Evolutionary conservation across 92 coral and sea anemone species (phyloP), one percentile per base, ranked within the genome.

Genomic region (Galaxea fascicularis): DNA sequence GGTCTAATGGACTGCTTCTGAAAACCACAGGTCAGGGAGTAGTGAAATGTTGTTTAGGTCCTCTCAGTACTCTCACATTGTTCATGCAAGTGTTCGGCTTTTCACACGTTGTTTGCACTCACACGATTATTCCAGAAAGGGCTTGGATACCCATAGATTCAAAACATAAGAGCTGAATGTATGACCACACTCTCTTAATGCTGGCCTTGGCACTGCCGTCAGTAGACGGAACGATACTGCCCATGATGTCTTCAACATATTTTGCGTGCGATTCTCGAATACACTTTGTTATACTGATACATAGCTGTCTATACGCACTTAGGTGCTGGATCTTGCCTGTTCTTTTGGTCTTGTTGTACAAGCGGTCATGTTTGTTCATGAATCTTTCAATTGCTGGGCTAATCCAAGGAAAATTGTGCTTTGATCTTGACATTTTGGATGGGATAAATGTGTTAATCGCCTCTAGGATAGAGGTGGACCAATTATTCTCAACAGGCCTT

Each of bases 61-160:
- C 72, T 83, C 84, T 8, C 56, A 44, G 83, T 89, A 82, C 80
- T 76, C 25, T 83, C 89, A 28, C 26, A 88, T 53, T 83, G 89
- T 7, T 76, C 47, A 26, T 74, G 78, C 62, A 75, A 68, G 45
- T 79, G 80, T 28, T 88, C 89, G 8, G 88, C 92, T 75, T 88
- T 88, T 15, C 79, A 47, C 53, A 31, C 31, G 63, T 88, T 89
- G 47, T 73, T 53, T 31, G 89, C 26, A 41, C 90, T 78, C 28
- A 78, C 92, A n/a, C 79, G 78, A 49, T 72, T 78, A n/a, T 89
- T 71, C 82, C 86, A 78, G 64, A 89, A 76, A 89, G 57, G 31
- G 90, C 56, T 13, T 86, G 85, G 30, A 60, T 84, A 30, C 90
- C 90, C 35, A 53, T 52, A 46, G 86, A 78, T 70, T 85, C 92